Base-by-base conservation (phyloP, 2,797 vertebrate species). In the Botia almorhae region DNA sequence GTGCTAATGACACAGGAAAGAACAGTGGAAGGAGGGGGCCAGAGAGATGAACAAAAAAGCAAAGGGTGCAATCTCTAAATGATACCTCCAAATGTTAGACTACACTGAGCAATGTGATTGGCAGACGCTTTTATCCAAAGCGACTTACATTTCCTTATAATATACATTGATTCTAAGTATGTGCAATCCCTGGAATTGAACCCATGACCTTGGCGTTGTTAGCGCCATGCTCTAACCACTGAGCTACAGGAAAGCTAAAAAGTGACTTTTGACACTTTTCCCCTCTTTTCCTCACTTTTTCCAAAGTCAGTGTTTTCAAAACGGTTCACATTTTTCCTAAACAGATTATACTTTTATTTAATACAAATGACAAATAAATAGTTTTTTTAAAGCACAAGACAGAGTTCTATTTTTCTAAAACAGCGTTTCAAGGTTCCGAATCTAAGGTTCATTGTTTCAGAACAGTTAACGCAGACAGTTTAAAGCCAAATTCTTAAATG, bases 1-100 rank as follows among this genome's bases (percentile, higher is more conserved):
- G 60, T 33, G 65, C 81, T 87, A 87, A 87, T 85, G 83, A 85
- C 84, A 84, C 69, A 5, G 46, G 74, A 82, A 53, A 78, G 68
- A 80, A 74, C 67, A 75, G 53, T 67, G 58, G 53, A 74, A 46
- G 65, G 67, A 48, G 69, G 29, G 43, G 33, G 17, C 19, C 67
- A 23, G 60, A 83, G 65, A 75, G 65, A 53, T 56, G n/a, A 73
- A 72, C 71, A 39, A 81, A 78, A 70, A 23, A 51, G 21, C 65
- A 48, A 79, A 56, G 63, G 69, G 76, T 78, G 71, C 61, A 61
- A 70, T 82, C 63, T 78, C 53, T 81, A 83, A 85, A 86, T 29
- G 48, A 82, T 72, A 7, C 26, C 6, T 78, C 74, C 71, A 43
- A 82, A 83, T 77, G 8, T 5, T 64, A 55, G 64, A 74, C 74